Evolutionary conservation across 2,888 invertebrate genomes (phyloP).

Genomic region (Aphodius sticticus): DNA sequence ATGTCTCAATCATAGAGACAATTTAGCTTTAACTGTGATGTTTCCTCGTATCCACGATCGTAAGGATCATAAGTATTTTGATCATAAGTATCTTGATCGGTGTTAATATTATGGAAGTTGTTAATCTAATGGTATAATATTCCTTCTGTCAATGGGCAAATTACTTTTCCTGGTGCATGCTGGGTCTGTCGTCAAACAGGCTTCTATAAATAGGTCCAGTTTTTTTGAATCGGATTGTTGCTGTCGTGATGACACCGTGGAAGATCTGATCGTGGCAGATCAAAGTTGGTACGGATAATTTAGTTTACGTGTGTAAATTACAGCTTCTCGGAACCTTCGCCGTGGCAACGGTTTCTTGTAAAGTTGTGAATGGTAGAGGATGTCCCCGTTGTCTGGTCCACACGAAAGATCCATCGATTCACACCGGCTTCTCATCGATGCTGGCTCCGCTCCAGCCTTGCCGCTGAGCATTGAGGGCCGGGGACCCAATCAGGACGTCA

Average conservation of each 20-base stretch:
- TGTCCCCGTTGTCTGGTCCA: constrained; percentile 24
- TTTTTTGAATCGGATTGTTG: not conserved
- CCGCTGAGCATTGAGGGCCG: constrained; percentile 11
- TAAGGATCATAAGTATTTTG: too few relatives aligned
- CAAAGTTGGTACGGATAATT: constrained; percentile 16
- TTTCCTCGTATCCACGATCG: too few relatives aligned
- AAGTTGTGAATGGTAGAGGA: constrained; percentile 20
- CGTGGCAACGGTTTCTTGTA: constrained; percentile 22
- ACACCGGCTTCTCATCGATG: constrained; percentile 14
- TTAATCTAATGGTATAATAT: not conserved
- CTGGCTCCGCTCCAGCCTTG: constrained; percentile 7
- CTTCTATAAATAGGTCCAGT: not conserved
- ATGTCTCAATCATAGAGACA: too few relatives aligned
- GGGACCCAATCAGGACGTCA: constrained; percentile 44
- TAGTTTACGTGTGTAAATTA: constrained; percentile 26
- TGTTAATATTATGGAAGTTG: not conserved
- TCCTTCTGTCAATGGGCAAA: not conserved
- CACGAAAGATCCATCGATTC: constrained; percentile 22
- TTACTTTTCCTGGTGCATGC: not conserved
- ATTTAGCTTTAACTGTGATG: too few relatives aligned
- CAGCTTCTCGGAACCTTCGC: constrained; percentile 17
- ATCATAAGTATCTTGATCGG: too few relatives aligned
- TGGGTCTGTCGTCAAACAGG: not conserved
- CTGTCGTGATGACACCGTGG: not conserved
- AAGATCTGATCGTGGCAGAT: not conserved